Evolutionary conservation across 1,140 invertebrate species (phyloP), one percentile per base, ranked within the genome.

Genomic region (Microplitis mediator): DNA sequence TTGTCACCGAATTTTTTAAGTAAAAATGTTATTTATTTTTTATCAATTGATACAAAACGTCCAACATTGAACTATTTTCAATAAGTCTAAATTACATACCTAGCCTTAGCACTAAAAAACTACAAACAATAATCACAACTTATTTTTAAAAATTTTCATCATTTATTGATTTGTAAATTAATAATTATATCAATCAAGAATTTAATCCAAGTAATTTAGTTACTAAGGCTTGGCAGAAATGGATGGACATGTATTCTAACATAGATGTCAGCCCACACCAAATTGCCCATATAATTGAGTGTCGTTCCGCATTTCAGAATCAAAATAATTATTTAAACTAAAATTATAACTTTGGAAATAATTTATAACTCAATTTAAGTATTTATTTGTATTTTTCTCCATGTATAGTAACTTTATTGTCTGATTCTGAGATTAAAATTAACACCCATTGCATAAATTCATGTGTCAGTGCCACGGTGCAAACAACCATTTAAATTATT

Each of bases 241-340:
- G 79, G 80, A 85, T 86, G 83, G 82, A 86, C 84, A 85, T 86
- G 81, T 83, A 81, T 75, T 86, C 86, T 87, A 87, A 87, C 86
- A 87, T 84, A 86, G 79, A 86, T 80, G 85, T 87, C 85, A 87
- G 85, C 86, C 85, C 85, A 87, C 85, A 87, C 81, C 85, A 85
- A 87, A 84, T 85, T 84, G 82, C 86, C 83, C 81, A 86, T 86
- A 80, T 82, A 76, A 79, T 75, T 80, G 78, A 78, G 80, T 71
- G 75, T 74, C 71, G 77, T 65, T 73, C 78, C 71, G 72, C 52
- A 66, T 72, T 66, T n/a, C 52, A 39, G 63, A 66, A 72, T 72
- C 52, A 71, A 65, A 13, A 64, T 64, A 51, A 51, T 23, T 34
- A 35, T 31, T 32, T 23, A 23, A 23, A 8, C 39, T 45, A 45